Conservation (phyloP, 2,888 invertebrate species). For the Caenorhabditis sp. region DNA sequence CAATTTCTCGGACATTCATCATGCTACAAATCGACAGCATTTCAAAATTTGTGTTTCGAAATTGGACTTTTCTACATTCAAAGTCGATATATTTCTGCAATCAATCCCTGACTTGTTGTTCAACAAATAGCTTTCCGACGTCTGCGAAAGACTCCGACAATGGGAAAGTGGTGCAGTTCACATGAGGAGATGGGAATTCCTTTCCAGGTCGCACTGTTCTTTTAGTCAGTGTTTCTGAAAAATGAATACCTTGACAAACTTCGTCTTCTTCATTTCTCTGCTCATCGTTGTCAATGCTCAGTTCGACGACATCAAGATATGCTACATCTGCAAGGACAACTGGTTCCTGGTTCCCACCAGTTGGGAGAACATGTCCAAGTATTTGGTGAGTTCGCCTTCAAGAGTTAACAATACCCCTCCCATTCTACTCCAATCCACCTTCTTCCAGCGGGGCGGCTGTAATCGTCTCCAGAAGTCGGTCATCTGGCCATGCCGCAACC, state of each 20-base stretch:
- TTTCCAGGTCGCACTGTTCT: not conserved
- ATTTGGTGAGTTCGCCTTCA: slow-evolving; percentile 11
- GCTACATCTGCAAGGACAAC: slow-evolving; percentile 25
- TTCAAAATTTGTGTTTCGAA: no score
- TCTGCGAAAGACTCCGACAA: not conserved
- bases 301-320: slow-evolving; percentile 8
- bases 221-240: not conserved
- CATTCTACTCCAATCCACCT: not conserved
- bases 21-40: no score
- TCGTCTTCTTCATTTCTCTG: not conserved
- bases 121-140: no score
- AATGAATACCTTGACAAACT: not conserved
- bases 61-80: no score
- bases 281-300: not conserved
- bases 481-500: slow-evolving; percentile 24
- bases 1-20: no score
- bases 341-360: slow-evolving; percentile 32
- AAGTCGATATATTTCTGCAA: no score
- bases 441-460: slow-evolving; percentile 39
- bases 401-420: no score
- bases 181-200: no score
- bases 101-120: no score
- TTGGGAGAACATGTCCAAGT: slow-evolving; percentile 36
- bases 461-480: slow-evolving; percentile 21
- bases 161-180: not conserved